These are phyloP conservation scores for Xestia xanthographa DNA, from an alignment of 2,888 invertebrate species.

Conservation along the genomic window DNA sequence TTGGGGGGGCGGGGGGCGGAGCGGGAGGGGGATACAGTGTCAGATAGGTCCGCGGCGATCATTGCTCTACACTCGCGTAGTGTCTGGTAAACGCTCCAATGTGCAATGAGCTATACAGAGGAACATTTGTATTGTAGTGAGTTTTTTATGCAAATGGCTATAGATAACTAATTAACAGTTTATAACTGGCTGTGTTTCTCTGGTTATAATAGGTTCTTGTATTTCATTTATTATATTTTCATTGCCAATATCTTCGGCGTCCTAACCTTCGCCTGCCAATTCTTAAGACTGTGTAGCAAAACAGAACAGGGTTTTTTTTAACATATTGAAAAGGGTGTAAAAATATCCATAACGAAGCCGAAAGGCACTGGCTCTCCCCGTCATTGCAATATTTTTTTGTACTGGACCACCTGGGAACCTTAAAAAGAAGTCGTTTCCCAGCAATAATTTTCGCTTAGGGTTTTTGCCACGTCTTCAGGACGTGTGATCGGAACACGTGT, in stretches of 20 bases:
- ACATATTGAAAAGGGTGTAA: too few species aligned
- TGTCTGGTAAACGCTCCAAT: background rate
- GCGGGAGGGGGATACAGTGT: background rate
- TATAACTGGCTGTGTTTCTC: too few species aligned
- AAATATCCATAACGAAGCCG: too few species aligned
- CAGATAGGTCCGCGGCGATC: conserved; percentile 5
- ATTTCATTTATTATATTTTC: too few species aligned
- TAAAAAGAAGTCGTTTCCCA: too few species aligned
- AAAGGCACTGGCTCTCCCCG: too few species aligned
- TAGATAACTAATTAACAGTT: background rate
- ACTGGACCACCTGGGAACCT: too few species aligned
- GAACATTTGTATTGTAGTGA: background rate
- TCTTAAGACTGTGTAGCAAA: too few species aligned
- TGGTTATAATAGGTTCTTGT: too few species aligned
- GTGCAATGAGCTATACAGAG: background rate
- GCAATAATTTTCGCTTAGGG: too few species aligned
- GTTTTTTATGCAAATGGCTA: background rate
- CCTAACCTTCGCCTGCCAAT: background rate
- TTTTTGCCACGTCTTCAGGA: background rate
- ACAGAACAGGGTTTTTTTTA: too few species aligned
- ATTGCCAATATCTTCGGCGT: background rate
- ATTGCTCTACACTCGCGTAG: background rate
- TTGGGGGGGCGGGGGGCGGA: background rate
- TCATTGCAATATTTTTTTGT: too few species aligned
- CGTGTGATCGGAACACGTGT: background rate